phyloP scores from a whole-genome alignment of 1,140 invertebrate genomes.

The Bombus consobrinus region DNA sequence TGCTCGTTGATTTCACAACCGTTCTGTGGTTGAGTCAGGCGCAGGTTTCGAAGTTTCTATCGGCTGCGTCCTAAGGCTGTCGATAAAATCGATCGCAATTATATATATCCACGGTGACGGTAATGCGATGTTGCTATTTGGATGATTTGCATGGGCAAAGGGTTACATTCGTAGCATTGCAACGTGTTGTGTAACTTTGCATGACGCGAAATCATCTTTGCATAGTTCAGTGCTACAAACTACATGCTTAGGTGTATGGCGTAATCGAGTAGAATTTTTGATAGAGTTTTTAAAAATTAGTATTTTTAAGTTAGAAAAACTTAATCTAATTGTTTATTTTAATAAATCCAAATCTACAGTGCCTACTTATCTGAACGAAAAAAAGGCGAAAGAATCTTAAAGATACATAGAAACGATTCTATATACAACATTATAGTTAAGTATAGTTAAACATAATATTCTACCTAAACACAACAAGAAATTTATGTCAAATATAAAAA shows the following conservation, averaged over 20 bases:
- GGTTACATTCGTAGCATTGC: neutral
- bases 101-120: conserved; percentile 8
- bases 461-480: neutral
- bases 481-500: neutral
- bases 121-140: conserved; percentile 19
- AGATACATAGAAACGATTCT: too few species aligned
- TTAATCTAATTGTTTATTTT: too few species aligned
- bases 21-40: conserved; percentile 44
- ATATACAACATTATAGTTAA: too few species aligned
- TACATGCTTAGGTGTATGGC: neutral
- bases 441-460: too few species aligned
- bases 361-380: too few species aligned
- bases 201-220: neutral
- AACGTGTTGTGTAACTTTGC: neutral
- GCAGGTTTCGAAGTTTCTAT: conserved; percentile 40
- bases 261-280: neutral
- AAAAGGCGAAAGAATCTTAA: too few species aligned
- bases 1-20: conserved; percentile 47
- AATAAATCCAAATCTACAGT: too few species aligned
- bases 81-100: conserved; percentile 41
- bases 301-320: too few species aligned
- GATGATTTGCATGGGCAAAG: neutral
- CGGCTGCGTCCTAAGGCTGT: neutral
- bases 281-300: too few species aligned
- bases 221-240: neutral